These are phyloP conservation scores for Craterocephalus amniculus DNA, from an alignment of 2,797 vertebrate species.

Conservation along the genomic window DNA sequence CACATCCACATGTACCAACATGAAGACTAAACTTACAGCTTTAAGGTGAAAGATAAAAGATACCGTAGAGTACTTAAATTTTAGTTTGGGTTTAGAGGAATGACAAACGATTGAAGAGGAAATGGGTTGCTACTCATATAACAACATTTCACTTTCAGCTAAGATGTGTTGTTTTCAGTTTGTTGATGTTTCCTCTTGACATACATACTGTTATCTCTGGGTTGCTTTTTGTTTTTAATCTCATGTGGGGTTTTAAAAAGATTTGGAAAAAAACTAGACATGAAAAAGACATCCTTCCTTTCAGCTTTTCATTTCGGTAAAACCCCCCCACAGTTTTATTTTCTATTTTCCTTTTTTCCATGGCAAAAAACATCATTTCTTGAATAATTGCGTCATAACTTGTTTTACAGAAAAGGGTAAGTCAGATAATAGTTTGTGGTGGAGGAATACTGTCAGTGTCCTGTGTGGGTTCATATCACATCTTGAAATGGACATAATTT, in stretches of 20 bases:
- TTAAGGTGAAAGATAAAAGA: too few species aligned
- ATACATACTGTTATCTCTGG: neutral
- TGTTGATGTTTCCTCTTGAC: constrained; percentile 9
- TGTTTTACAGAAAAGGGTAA: neutral
- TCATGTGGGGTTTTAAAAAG: neutral
- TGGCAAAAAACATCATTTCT: constrained; percentile 1
- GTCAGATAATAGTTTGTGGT: neutral
- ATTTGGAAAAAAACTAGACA: neutral
- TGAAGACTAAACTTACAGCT: too few species aligned
- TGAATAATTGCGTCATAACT: neutral
- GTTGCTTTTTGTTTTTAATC: neutral
- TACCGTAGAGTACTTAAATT: too few species aligned
- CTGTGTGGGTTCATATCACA: neutral
- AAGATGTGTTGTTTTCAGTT: constrained; percentile 9
- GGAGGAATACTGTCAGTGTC: neutral
- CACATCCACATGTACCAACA: neutral
- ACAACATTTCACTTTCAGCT: neutral
- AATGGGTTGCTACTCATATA: neutral
- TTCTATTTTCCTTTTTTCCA: neutral
- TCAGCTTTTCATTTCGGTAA: constrained; percentile 20
- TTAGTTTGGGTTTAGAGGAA: neutral
- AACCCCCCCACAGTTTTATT: neutral
- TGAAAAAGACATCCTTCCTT: constrained; percentile 18
- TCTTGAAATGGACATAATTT: neutral
- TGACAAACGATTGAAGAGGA: neutral